Evolutionary conservation across 2,113 vertebrate species (phyloP), one percentile per base, ranked within the genome.

Genomic region (Pipa parva): DNA sequence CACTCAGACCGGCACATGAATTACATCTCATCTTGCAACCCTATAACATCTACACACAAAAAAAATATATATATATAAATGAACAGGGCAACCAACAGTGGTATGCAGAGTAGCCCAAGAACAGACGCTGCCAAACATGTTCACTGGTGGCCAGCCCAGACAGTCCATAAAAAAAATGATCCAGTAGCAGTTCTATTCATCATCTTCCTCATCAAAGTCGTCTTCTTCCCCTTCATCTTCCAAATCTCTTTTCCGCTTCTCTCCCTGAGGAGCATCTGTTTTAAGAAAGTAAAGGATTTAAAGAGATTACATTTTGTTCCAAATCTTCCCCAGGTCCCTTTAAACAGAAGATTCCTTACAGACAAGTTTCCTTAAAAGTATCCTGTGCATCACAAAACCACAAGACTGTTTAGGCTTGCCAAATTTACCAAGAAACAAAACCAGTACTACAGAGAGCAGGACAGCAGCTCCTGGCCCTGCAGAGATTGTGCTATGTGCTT

Each of bases 161-260:
- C 22, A 68, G 65, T 68, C 42, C 56, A 52, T 68, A 51, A 27
- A 31, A 56, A 51, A 68, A 56, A 56, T 46, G 15, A 49, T 52
- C 56, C 56, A 60, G 65, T 68, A 59, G 65, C 56, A 12, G 55
- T 59, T 31, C 59, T 51, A 68, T 68, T 68, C 65, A 52, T 68
- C 64, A 52, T 68, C 52, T 2, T 56, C 52, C 49, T 67, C 64
- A 37, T 67, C 63, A 50, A 59, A 24, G 1, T 54, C 50, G 17
- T 54, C 59, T 6, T 61, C 63, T 5, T 68, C 65, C 3, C 64
- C 64, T 17, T 68, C 65, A 52, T 68, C 65, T 29, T 60, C 56
- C 65, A 68, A 25, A 39, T 68, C 65, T 24, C 65, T 59, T 68
- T 68, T 68, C 21, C 65, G 31, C 25, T 68, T 68, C n/a, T 68